These are phyloP conservation scores for Sternarchorhynchus goeldii DNA, from an alignment of 2,797 vertebrate genomes.

Conservation along the genomic window DNA sequence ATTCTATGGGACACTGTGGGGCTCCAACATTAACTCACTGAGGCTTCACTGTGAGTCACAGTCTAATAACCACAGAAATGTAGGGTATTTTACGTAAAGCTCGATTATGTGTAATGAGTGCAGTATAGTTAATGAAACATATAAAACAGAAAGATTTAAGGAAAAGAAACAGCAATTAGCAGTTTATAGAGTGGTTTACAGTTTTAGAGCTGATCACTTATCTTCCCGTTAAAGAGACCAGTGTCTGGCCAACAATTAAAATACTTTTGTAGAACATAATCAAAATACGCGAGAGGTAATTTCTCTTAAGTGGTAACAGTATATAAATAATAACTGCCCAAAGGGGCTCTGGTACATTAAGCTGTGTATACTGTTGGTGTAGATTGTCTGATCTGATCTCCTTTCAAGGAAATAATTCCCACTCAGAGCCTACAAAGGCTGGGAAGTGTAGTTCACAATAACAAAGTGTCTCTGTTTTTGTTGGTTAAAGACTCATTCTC, in stretches of 20 bases:
- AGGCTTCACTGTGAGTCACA: background rate
- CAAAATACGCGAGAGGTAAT: background rate
- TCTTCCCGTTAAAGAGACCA: too few species aligned
- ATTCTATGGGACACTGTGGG: too few species aligned
- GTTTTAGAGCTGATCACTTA: background rate
- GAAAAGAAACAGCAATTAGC: background rate
- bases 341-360: background rate
- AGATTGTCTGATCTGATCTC: conserved; percentile 15
- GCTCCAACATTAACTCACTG: background rate
- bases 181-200: conserved; percentile 1
- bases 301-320: background rate
- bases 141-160: background rate
- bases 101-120: background rate
- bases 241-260: background rate
- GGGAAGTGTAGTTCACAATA: conserved; percentile 18
- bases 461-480: conserved; percentile 17
- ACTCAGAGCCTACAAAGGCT: conserved; percentile 31
- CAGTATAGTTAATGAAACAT: background rate
- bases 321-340: conserved; percentile 5
- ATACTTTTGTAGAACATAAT: background rate
- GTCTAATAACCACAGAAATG: background rate
- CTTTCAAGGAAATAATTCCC: conserved; percentile 57
- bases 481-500: conserved; percentile 19
- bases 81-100: background rate
- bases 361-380: conserved; percentile 15